These are phyloP conservation scores for Platysternon megacephalum DNA, from an alignment of 2,113 vertebrate genomes.

Conservation along the genomic window DNA sequence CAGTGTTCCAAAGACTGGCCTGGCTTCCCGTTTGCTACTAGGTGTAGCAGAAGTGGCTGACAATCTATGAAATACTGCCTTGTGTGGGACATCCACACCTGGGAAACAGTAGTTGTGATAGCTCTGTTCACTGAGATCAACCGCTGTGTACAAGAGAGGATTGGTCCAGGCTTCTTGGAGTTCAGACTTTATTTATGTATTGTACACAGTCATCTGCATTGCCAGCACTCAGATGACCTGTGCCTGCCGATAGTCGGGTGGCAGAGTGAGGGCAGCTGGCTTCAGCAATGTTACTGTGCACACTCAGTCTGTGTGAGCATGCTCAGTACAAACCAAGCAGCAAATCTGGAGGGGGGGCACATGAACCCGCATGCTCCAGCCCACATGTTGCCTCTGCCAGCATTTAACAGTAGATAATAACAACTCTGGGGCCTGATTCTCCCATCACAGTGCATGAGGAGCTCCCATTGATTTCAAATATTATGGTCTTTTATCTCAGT, in stretches of 20 bases:
- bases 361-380: too few relatives aligned
- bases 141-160: background rate
- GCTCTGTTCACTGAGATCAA: background rate
- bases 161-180: conserved; percentile 1
- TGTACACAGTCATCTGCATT: conserved; percentile 16
- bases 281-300: too few relatives aligned
- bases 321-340: too few relatives aligned
- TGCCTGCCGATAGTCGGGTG: too few relatives aligned
- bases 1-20: background rate
- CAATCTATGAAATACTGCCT: background rate
- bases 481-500: conserved; percentile 22
- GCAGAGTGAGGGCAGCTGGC: too few relatives aligned
- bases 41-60: background rate
- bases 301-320: too few relatives aligned
- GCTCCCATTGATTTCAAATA: conserved; percentile 54
- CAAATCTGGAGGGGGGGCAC: too few relatives aligned
- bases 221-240: conserved; percentile 30
- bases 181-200: conserved; percentile 26
- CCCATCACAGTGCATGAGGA: conserved; percentile 22
- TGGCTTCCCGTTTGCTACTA: background rate
- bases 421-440: conserved; percentile 51
- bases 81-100: background rate
- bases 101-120: background rate
- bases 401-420: conserved; percentile 58
- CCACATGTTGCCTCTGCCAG: background rate